A percentile compares a stretch with the other conserved stretches of the same genome.
phyloP scores from a whole-genome alignment of 2,888 invertebrate species.

The Rhaphigaster nebulosa region DNA sequence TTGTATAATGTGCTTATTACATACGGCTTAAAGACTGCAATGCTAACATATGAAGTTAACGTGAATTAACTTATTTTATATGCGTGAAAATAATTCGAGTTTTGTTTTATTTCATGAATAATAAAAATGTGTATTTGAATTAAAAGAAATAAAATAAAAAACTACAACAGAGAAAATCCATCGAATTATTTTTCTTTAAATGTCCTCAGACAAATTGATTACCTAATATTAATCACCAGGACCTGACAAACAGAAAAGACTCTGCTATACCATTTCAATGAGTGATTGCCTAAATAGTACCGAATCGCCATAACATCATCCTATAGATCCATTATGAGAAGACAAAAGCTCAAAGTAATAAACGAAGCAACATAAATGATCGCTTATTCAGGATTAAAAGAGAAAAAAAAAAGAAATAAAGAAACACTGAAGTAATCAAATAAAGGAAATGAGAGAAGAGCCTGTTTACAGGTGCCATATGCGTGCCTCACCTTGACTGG shows the following conservation, averaged over 20 bases:
- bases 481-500: conserved; percentile 48
- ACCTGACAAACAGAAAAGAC: neutral
- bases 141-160: too few species aligned
- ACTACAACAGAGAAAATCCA: too few species aligned
- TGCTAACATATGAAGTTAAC: too few species aligned
- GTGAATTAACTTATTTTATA: too few species aligned
- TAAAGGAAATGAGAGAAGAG: conserved; percentile 28
- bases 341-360: neutral
- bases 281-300: neutral
- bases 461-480: conserved; percentile 46
- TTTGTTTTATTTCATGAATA: too few species aligned
- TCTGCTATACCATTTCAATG: neutral
- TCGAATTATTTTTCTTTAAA: too few species aligned
- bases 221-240: neutral
- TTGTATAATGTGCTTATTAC: too few species aligned
- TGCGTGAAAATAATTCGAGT: too few species aligned
- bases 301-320: neutral
- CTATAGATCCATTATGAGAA: neutral
- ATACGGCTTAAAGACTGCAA: too few species aligned
- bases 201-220: neutral
- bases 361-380: neutral
- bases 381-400: neutral
- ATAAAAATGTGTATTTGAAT: too few species aligned
- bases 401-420: conserved; percentile 30
- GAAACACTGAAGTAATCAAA: conserved; percentile 10